Percentiles rank a stretch among this genome's conserved stretches.
phyloP scores from a whole-genome alignment of 2,888 invertebrate species.

The Synanthedon andrenaeformis region DNA sequence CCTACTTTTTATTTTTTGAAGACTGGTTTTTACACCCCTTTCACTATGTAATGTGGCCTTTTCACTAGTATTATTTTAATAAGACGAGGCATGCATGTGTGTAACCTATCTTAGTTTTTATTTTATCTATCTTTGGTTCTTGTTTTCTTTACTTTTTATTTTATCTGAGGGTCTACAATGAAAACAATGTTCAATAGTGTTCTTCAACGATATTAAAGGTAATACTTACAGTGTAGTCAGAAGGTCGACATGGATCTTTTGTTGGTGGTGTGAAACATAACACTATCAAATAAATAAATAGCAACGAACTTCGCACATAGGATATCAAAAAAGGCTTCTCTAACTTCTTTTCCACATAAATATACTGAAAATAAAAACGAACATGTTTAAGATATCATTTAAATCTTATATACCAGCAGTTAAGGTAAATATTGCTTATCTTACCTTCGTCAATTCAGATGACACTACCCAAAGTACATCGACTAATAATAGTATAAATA shows the following conservation, averaged over 20 bases:
- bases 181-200: too few species aligned
- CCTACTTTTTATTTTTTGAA: too few species aligned
- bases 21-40: too few species aligned
- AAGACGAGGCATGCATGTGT: too few species aligned
- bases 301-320: slow-evolving; percentile 94
- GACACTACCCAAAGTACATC: slow-evolving; percentile 97
- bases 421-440: not conserved
- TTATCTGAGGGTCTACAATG: too few species aligned
- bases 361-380: slow-evolving; percentile 74
- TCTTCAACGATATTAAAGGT: not conserved
- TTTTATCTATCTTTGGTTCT: too few species aligned
- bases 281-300: slow-evolving; percentile 90
- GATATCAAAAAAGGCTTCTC: slow-evolving; percentile 97
- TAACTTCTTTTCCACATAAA: slow-evolving; percentile 85
- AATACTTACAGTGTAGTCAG: slow-evolving; percentile 78
- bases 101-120: too few species aligned
- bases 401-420: not conserved
- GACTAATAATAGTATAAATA: slow-evolving; percentile 88
- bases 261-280: slow-evolving; percentile 91
- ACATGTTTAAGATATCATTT: not conserved
- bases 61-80: too few species aligned
- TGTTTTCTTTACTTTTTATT: too few species aligned
- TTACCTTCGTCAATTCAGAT: slow-evolving; percentile 93
- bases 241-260: slow-evolving; percentile 83
- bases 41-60: too few species aligned